These are phyloP conservation scores for Paraplagusia blochii DNA, from an alignment of 2,113 vertebrate genomes.

Conservation along the genomic window DNA sequence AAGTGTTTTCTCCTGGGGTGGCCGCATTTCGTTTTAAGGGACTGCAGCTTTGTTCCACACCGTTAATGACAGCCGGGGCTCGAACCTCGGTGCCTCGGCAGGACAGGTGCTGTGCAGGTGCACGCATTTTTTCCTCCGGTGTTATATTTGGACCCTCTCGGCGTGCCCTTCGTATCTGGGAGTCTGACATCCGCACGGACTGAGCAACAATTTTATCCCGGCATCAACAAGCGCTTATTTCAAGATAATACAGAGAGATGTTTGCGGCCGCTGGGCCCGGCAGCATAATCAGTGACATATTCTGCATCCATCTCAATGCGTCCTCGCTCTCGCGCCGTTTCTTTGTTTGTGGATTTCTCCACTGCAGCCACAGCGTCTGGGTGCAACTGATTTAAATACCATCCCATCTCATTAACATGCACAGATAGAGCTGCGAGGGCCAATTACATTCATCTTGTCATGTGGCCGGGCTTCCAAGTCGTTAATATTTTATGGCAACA, in stretches of 20 bases:
- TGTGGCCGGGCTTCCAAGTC: conserved; percentile 74
- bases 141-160: conserved; percentile 24
- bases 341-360: conserved; percentile 71
- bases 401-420: conserved; percentile 80
- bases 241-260: conserved; percentile 29
- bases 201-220: conserved; percentile 20
- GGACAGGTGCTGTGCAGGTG: conserved; percentile 62
- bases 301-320: conserved; percentile 54
- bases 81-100: conserved; percentile 28
- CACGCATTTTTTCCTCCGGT: conserved; percentile 31
- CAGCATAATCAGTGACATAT: conserved; percentile 60
- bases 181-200: background rate
- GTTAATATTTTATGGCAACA: conserved; percentile 80
- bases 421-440: conserved; percentile 78
- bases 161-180: background rate
- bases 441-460: conserved; percentile 82
- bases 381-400: conserved; percentile 75
- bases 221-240: conserved; percentile 8
- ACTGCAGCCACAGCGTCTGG: conserved; percentile 62
- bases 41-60: conserved; percentile 55
- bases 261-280: conserved; percentile 6
- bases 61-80: conserved; percentile 32
- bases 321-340: conserved; percentile 53
- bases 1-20: conserved; percentile 58
- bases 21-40: conserved; percentile 50